Evolutionary conservation across 2,113 vertebrate species (phyloP).

Genomic region (Corynorhinus townsendii): DNA sequence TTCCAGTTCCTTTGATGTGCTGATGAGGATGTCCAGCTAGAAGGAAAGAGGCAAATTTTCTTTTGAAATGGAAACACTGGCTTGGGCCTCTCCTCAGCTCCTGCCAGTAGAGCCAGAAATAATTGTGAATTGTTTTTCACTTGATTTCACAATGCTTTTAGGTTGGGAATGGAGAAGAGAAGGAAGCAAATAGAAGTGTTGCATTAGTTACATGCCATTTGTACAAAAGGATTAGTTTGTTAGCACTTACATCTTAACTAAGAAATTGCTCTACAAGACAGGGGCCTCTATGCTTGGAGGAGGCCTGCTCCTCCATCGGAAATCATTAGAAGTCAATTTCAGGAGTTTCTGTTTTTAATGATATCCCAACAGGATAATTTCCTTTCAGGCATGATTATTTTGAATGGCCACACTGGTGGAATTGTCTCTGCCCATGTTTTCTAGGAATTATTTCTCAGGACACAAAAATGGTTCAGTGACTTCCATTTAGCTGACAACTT

Average conservation of each 20-base stretch:
- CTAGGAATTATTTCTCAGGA: neutral
- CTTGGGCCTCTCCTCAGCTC: neutral
- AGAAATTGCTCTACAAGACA: neutral
- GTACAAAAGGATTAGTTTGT: neutral
- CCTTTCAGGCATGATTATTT: neutral
- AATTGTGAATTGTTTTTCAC: neutral
- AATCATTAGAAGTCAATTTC: neutral
- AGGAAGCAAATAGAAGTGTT: neutral
- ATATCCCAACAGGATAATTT: neutral
- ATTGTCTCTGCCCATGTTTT: neutral
- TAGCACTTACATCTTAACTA: neutral
- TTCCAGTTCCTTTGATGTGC: neutral
- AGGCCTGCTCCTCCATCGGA: neutral
- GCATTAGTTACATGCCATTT: neutral
- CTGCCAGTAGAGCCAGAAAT: neutral
- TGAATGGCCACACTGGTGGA: neutral
- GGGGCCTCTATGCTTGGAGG: neutral
- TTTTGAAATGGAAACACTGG: neutral
- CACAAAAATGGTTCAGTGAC: neutral
- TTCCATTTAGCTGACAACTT: neutral
- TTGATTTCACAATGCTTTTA: neutral
- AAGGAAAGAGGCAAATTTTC: neutral
- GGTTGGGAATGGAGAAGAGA: neutral
- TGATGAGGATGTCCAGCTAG: neutral
- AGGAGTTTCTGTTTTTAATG: neutral